Evolutionary conservation across 2,888 invertebrate genomes (phyloP).

Genomic region (Sarcophaga caerulescens): DNA sequence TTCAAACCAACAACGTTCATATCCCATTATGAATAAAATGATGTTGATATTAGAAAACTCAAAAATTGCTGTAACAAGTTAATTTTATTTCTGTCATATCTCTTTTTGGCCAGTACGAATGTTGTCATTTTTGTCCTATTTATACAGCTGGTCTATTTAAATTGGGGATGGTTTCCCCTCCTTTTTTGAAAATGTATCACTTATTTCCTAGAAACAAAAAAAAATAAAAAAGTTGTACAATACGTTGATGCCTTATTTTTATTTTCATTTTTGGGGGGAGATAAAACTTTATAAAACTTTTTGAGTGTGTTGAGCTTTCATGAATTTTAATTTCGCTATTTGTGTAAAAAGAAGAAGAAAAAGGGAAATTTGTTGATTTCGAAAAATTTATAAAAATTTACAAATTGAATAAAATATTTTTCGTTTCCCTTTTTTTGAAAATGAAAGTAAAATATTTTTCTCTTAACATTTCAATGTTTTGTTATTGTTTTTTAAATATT

Average conservation of each 20-base stretch:
- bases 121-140: not conserved
- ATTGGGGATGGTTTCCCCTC: not conserved
- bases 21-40: too few relatives aligned
- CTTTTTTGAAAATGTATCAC: not conserved
- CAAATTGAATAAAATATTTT: not conserved
- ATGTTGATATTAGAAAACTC: not conserved
- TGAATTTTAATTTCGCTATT: slow-evolving; percentile 1
- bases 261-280: not conserved
- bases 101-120: slow-evolving; percentile 47
- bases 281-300: slow-evolving; percentile 28
- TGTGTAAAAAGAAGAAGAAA: not conserved
- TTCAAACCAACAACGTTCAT: too few relatives aligned
- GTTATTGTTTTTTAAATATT: too few relatives aligned
- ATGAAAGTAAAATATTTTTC: too few relatives aligned
- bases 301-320: slow-evolving; percentile 36
- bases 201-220: not conserved
- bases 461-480: too few relatives aligned
- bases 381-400: not conserved
- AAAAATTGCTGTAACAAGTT: slow-evolving; percentile 22
- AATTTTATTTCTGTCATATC: slow-evolving; percentile 61
- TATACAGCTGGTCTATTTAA: too few relatives aligned
- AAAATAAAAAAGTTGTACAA: not conserved
- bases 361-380: not conserved
- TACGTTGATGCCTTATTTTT: not conserved
- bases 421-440: too few relatives aligned